phyloP scores from a whole-genome alignment of 2,888 invertebrate species.

The Myopa tessellatipennis region DNA sequence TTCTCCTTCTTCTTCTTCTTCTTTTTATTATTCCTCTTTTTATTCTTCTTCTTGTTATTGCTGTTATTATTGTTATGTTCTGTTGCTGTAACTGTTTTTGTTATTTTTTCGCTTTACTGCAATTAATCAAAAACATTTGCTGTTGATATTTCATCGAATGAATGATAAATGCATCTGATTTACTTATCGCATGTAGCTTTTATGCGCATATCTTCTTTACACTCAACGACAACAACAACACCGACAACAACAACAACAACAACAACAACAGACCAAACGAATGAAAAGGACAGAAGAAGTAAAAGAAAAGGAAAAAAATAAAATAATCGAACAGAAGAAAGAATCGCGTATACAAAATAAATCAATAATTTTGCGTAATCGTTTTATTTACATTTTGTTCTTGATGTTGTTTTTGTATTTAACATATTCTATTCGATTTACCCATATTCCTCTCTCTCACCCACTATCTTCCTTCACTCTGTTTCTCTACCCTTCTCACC shows the following conservation, averaged over 20 bases:
- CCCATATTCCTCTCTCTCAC: background rate
- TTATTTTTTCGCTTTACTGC: slow-evolving; percentile 3
- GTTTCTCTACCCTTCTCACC: no score
- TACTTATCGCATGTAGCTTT: no score
- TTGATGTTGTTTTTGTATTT: background rate
- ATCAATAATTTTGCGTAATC: slow-evolving; percentile 25
- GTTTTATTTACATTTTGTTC: background rate
- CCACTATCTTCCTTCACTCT: background rate
- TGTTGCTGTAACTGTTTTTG: background rate
- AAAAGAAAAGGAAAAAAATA: no score
- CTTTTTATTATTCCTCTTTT: background rate
- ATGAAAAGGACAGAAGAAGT: background rate
- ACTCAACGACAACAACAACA: no score
- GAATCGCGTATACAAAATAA: background rate
- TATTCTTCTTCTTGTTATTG: background rate
- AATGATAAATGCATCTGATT: no score
- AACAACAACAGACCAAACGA: no score
- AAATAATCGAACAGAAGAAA: no score
- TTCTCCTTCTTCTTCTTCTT: no score
- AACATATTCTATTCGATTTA: background rate
- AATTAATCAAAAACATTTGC: slow-evolving; percentile 12
- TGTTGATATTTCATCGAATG: background rate
- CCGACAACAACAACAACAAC: no score
- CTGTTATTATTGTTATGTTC: slow-evolving; percentile 34
- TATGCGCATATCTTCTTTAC: no score